These are phyloP conservation scores for Chaunax sp. DNA, from an alignment of 2,797 vertebrate species.

Conservation along the genomic window DNA sequence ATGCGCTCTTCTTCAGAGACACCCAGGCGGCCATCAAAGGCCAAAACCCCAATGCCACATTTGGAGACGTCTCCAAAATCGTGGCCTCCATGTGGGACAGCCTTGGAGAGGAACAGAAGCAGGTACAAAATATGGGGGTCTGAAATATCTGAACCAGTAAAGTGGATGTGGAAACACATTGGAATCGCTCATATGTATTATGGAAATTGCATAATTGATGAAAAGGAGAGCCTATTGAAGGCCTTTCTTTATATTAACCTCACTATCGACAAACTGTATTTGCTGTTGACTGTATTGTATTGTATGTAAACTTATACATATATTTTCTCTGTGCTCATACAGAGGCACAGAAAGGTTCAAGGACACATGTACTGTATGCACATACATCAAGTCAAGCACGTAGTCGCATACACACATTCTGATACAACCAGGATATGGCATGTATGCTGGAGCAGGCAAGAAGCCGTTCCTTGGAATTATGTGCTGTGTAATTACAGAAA, in stretches of 20 bases:
- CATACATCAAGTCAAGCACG: neutral
- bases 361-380: neutral
- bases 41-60: conserved; percentile 96
- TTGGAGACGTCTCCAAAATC: conserved; percentile 97
- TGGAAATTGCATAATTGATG: neutral
- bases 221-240: too few species aligned
- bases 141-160: neutral
- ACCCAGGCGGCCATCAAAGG: conserved; percentile 99
- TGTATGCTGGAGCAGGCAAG: conserved; percentile 37
- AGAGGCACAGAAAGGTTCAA: neutral
- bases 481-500: conserved; percentile 78
- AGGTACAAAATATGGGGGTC: conserved; percentile 77
- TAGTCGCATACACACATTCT: neutral
- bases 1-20: conserved; percentile 98
- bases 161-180: neutral
- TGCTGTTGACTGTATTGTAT: too few species aligned
- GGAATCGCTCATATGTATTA: neutral
- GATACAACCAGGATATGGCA: conserved; percentile 53
- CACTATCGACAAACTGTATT: too few species aligned
- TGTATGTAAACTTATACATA: neutral
- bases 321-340: too few species aligned
- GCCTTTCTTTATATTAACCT: too few species aligned
- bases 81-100: conserved; percentile 99
- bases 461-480: conserved; percentile 59
- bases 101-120: conserved; percentile 97